These are phyloP conservation scores for Aphodius granarius DNA, from an alignment of 2,888 invertebrate genomes.

Conservation along the genomic window DNA sequence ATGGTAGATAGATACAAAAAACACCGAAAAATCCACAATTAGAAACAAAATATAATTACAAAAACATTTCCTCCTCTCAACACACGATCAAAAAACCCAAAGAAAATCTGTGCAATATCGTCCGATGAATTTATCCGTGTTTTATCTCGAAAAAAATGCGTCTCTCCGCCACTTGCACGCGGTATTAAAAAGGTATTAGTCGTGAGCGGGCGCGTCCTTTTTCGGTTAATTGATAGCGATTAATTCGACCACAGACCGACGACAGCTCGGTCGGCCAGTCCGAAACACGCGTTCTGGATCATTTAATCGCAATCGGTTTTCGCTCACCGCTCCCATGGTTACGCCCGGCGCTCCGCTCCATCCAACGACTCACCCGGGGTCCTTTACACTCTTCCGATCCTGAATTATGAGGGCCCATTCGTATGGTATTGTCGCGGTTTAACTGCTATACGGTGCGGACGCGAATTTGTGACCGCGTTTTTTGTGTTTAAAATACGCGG, in stretches of 20 bases:
- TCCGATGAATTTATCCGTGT: not conserved
- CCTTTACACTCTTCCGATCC: not conserved
- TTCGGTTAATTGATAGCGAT: constrained; percentile 11
- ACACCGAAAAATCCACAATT: too few species aligned
- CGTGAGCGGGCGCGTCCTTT: not conserved
- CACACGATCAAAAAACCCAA: not conserved
- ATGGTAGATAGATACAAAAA: too few species aligned
- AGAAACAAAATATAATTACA: not conserved
- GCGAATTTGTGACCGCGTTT: not conserved
- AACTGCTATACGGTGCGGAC: not conserved
- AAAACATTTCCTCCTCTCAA: not conserved
- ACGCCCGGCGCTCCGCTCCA: not conserved
- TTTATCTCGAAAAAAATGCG: not conserved
- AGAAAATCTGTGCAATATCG: not conserved
- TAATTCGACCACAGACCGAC: constrained; percentile 6
- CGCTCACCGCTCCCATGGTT: constrained; percentile 5
- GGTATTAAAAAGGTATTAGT: not conserved
- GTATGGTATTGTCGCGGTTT: not conserved
- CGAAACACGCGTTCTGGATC: constrained; percentile 8
- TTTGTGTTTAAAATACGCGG: not conserved
- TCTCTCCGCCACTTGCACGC: not conserved
- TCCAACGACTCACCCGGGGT: not conserved
- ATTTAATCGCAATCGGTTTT: constrained; percentile 10
- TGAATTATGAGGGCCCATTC: not conserved
- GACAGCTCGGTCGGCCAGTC: constrained; percentile 7